Evolutionary conservation across 2,113 vertebrate genomes (phyloP).

Genomic region (Seriola dumerili): DNA sequence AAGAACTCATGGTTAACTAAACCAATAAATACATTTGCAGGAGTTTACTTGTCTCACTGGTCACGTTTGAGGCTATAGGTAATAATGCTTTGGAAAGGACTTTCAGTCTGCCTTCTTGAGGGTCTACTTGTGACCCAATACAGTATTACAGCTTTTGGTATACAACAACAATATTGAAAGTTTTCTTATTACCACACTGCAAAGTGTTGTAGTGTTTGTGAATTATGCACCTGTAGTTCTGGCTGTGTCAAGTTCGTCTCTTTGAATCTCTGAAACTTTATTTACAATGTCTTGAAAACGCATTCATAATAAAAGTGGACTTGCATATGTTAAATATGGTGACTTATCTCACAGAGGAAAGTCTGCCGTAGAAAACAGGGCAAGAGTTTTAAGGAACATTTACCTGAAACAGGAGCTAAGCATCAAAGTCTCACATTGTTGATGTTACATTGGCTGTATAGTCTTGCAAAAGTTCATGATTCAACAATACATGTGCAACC

Average conservation of each 20-base stretch:
- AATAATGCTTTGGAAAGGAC: background rate
- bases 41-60: too few species aligned
- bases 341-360: background rate
- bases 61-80: background rate
- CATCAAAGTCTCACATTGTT: background rate
- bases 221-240: background rate
- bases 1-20: background rate
- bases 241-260: background rate
- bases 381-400: too few species aligned
- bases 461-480: background rate
- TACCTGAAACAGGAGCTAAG: too few species aligned
- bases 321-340: background rate
- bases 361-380: too few species aligned
- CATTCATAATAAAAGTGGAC: constrained; percentile 5
- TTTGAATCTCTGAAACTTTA: background rate
- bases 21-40: too few species aligned
- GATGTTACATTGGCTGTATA: background rate
- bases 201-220: background rate
- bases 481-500: background rate
- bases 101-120: background rate
- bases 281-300: background rate
- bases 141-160: background rate
- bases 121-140: background rate
- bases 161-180: background rate
- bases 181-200: background rate